Percentiles rank a stretch among this genome's conserved stretches.
Conservation (phyloP, 1,140 invertebrate species). For the Conus betulinus region DNA sequence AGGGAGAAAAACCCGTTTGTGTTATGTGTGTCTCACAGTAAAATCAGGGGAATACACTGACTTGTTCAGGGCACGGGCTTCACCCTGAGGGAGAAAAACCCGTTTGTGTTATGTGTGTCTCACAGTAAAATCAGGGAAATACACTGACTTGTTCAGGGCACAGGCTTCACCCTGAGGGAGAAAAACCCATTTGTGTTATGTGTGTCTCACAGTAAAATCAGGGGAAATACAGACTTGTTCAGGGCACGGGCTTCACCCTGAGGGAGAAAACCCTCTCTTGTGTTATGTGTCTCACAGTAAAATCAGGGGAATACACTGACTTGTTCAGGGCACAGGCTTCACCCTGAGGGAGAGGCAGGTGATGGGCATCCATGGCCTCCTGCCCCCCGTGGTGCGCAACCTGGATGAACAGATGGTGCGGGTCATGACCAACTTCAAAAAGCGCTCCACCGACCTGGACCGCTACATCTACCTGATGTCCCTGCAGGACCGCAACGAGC, state of each 20-base stretch:
- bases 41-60: too few relatives aligned
- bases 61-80: constrained; percentile 72
- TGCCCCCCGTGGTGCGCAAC: constrained; percentile 69
- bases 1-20: too few relatives aligned
- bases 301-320: too few relatives aligned
- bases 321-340: constrained; percentile 72
- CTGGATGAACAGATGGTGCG: constrained; percentile 70
- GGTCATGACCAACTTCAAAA: constrained; percentile 71
- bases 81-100: constrained; percentile 65
- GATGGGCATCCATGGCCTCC: constrained; percentile 74
- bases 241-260: constrained; percentile 74
- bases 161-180: constrained; percentile 73
- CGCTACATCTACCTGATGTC: constrained; percentile 72
- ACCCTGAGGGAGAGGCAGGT: constrained; percentile 73
- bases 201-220: too few relatives aligned
- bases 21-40: too few relatives aligned
- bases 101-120: too few relatives aligned
- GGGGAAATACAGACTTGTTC: constrained; percentile 10
- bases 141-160: constrained; percentile 60
- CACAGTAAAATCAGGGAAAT: too few relatives aligned
- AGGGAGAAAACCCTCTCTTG: constrained; percentile 53
- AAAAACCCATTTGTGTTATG: neutral
- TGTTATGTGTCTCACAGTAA: too few relatives aligned
- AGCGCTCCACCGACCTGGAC: constrained; percentile 66
- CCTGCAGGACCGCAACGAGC: constrained; percentile 71